A percentile compares a stretch with the other conserved stretches of the same genome.
Evolutionary conservation across 1,140 invertebrate species (phyloP).

Genomic region (Chlorops oryzae): DNA sequence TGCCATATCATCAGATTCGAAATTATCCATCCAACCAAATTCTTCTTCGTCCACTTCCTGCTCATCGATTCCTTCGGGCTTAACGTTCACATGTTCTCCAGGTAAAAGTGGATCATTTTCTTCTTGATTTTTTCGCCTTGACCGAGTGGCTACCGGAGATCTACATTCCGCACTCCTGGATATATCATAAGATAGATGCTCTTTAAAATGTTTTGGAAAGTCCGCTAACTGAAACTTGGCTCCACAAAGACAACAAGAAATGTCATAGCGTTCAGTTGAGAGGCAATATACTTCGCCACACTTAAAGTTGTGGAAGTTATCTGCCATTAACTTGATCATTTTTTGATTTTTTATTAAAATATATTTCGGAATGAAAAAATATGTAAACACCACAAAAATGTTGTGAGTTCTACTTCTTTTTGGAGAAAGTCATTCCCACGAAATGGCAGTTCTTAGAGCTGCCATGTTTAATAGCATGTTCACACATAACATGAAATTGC

Average conservation of each 20-base stretch:
- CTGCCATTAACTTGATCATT: slow-evolving; percentile 11
- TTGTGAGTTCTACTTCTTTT: too few species aligned
- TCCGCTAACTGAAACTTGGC: slow-evolving; percentile 19
- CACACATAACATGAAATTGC: too few species aligned
- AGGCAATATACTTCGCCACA: slow-evolving; percentile 41
- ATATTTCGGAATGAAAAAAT: too few species aligned
- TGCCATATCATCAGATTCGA: neutral
- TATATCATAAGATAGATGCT: slow-evolving; percentile 17
- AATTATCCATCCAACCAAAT: neutral
- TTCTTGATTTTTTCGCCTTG: slow-evolving; percentile 8
- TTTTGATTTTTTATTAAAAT: neutral
- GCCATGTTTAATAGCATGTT: too few species aligned
- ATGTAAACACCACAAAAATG: too few species aligned
- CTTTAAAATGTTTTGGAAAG: slow-evolving; percentile 29
- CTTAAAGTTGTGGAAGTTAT: slow-evolving; percentile 20
- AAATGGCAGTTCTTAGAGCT: too few species aligned
- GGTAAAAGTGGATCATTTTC: slow-evolving; percentile 18
- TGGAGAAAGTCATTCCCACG: too few species aligned
- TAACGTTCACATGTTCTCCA: neutral
- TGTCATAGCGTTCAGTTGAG: slow-evolving; percentile 24
- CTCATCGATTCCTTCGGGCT: neutral
- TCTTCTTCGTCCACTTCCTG: neutral
- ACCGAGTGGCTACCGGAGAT: too few species aligned
- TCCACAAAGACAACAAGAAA: slow-evolving; percentile 30
- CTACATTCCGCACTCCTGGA: slow-evolving; percentile 9